Conservation (phyloP, 2,888 invertebrate genomes). For the Agrochola macilenta region DNA sequence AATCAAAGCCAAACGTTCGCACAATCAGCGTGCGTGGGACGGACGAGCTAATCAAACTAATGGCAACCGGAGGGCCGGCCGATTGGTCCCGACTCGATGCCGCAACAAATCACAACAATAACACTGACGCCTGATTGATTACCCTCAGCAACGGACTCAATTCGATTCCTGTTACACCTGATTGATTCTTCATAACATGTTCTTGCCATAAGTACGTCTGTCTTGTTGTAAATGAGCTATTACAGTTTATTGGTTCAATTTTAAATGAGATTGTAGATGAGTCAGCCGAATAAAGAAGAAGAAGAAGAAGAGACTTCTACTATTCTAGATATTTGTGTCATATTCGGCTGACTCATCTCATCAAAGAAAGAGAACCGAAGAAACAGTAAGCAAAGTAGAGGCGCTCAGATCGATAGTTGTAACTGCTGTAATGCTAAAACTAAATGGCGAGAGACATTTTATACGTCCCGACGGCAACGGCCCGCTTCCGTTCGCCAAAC, state of each 20-base stretch:
- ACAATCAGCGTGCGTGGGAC: conserved; percentile 86
- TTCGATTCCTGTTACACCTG: conserved; percentile 81
- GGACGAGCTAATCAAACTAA: conserved; percentile 89
- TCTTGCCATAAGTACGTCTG: conserved; percentile 45
- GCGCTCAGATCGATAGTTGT: conserved; percentile 10
- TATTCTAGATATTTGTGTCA: no score
- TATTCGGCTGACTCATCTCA: no score
- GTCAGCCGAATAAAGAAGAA: no score
- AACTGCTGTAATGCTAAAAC: conserved; percentile 20
- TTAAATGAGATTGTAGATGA: neutral
- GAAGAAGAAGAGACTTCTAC: no score
- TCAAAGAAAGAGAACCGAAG: no score
- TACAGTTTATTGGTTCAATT: conserved; percentile 16
- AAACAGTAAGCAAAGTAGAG: neutral
- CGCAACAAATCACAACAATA: conserved; percentile 88
- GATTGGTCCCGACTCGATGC: conserved; percentile 73
- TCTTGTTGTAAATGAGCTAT: conserved; percentile 32
- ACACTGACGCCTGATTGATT: conserved; percentile 86
- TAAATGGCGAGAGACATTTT: conserved; percentile 29
- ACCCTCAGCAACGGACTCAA: conserved; percentile 79
- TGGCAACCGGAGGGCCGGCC: conserved; percentile 78
- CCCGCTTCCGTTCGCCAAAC: neutral
- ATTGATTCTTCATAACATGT: conserved; percentile 78
- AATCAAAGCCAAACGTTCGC: conserved; percentile 86
- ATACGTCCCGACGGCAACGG: neutral